Evolutionary conservation across 2,888 invertebrate genomes (phyloP), one percentile per base, ranked within the genome.

Genomic region (Ferdinandea cuprea): DNA sequence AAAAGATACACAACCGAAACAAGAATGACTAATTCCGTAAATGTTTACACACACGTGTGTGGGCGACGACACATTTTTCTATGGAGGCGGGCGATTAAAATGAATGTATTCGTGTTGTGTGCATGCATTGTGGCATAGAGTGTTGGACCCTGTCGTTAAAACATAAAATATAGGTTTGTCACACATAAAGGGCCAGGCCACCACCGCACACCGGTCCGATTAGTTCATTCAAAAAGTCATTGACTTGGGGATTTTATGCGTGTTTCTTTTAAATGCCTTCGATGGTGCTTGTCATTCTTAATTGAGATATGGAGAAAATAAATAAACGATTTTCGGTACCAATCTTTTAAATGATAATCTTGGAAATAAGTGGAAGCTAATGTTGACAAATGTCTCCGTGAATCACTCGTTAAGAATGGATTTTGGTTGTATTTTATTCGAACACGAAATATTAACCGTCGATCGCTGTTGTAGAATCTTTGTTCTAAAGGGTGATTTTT

Each of bases 221-320:
- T 71, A 71, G 46, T 65, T 71, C 46, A 46, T 81, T 81, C 9
- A 50, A 46, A n/a, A 48, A 77, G 77, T 77, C 77, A 77, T 65
- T 71, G 81, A 81, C 77, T 81, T 66, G 65, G 19, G 40, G 19
- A 19, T 11, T 19, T 44, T 9, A 3, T 9, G 65, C 25, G 25
- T 11, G 7, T 28, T 19, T 48, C 8, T 50, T 58, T 48, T 65
- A 52, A 77, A 71, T 66, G 71, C 35, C 63, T 76, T 71, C 42
- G 71, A 48, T 77, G 66, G 54, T 65, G 54, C 46, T n/a, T 48
- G 46, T 59, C 56, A 25, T 28, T 58, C n/a, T 52, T 61, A 66
- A 81, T 81, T 81, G 81, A 81, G 77, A 71, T 59, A 76, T 76
- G 69, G 40, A n/a, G n/a, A 37, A 63, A 71, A 65, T 76, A 71